Conservation (phyloP, 1,140 invertebrate genomes). For the Heliothis subflexa region DNA sequence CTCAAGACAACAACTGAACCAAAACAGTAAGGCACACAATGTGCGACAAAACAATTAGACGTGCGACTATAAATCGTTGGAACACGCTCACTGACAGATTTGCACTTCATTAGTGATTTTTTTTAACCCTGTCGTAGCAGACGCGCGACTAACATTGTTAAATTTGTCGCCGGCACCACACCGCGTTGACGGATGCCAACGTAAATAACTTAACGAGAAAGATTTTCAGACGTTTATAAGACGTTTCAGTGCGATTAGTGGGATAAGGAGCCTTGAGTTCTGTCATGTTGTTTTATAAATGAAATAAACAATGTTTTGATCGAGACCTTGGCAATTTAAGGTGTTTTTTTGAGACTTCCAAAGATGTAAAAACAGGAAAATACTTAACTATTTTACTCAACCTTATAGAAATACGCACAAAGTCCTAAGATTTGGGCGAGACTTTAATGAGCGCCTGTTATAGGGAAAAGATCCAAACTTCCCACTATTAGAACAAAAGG, state of each 20-base stretch:
- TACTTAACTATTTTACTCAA: background rate
- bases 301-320: background rate
- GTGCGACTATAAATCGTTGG: conserved; percentile 64
- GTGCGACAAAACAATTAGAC: conserved; percentile 61
- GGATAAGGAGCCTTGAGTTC: background rate
- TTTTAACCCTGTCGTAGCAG: conserved; percentile 43
- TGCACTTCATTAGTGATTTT: conserved; percentile 73
- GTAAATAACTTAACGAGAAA: conserved; percentile 74
- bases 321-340: background rate
- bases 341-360: no score
- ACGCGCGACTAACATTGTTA: conserved; percentile 71
- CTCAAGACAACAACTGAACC: background rate
- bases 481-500: no score
- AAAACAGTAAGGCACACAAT: conserved; percentile 55
- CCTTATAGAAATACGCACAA: no score
- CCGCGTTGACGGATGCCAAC: conserved; percentile 67
- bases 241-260: background rate
- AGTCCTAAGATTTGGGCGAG: no score
- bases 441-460: no score
- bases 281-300: background rate
- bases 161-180: conserved; percentile 74
- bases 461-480: no score
- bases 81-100: conserved; percentile 74
- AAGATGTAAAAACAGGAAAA: background rate
- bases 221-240: conserved; percentile 44